These are phyloP conservation scores for Tethea ocularis DNA, from an alignment of 2,888 invertebrate species.

Conservation along the genomic window DNA sequence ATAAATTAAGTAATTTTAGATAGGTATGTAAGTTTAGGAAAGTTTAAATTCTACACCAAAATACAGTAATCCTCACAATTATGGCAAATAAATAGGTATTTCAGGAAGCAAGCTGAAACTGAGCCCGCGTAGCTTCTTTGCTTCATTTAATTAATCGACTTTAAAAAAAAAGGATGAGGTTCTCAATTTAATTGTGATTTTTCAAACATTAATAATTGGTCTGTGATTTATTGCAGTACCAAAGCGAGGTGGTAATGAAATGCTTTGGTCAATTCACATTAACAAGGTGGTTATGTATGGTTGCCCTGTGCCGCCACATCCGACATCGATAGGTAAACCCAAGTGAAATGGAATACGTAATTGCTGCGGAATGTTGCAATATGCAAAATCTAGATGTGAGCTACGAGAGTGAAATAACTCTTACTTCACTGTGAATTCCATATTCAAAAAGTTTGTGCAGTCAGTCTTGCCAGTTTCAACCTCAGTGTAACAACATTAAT, in stretches of 20 bases:
- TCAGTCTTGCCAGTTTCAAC: background rate
- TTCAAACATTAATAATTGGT: too few species aligned
- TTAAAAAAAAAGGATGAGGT: too few species aligned
- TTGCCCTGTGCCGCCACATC: background rate
- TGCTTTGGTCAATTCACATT: background rate
- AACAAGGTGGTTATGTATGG: background rate
- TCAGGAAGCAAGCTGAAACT: too few species aligned
- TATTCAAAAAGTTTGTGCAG: background rate
- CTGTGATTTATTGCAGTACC: background rate
- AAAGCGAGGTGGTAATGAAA: background rate
- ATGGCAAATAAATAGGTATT: too few species aligned
- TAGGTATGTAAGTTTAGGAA: too few species aligned
- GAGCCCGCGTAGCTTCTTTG: too few species aligned
- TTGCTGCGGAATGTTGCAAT: slow-evolving; percentile 1
- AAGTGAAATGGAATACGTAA: slow-evolving; percentile 2
- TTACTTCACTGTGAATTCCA: slow-evolving; percentile 2
- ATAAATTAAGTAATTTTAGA: background rate
- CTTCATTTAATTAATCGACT: too few species aligned
- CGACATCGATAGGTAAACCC: slow-evolving; percentile 1
- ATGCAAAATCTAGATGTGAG: background rate
- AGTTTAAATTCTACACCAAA: too few species aligned
- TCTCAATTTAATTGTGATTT: too few species aligned
- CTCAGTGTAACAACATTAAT: background rate
- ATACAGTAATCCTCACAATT: too few species aligned
- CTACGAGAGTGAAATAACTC: background rate